Evolutionary conservation across 92 coral and sea anemone genomes (phyloP), one percentile per base, ranked within the genome.

Genomic region (Heliopora coerulea): DNA sequence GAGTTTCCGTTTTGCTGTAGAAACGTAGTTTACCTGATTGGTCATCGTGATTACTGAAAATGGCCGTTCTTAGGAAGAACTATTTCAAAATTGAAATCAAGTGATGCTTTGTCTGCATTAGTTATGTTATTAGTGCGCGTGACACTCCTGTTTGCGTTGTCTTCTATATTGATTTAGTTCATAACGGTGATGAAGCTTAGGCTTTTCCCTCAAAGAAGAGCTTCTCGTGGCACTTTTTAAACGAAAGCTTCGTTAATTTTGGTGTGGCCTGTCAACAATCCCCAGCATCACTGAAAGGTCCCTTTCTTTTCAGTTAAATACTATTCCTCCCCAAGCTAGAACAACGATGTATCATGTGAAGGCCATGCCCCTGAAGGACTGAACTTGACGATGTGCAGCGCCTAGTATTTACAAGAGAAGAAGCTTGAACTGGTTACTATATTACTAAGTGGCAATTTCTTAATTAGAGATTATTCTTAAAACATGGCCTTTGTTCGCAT

Each of bases 371-470:
- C 42, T 37, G 11, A 37, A 37, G 52, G 52, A 46, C 14, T 1
- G 29, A 14, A 23, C 30, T 48, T 70, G 56, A 54, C 77, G 12
- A 27, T 48, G 61, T 20, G 20, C 28, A 19, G 35, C 7, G 33
- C 31, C 28, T 49, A 70, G 54, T 70, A 70, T 70, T 70, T 70
- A 63, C 23, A 1, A 30, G n/a, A 39, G 60, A 21, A 25, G 61
- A 68, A 29, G 18, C 29, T 25, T 30, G 21, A 26, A 52, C 49
- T 30, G 35, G 29, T 49, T 18, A 21, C 15, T 19, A 23, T 44
- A 44, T 52, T 37, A 32, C 6, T 54, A 8, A 27, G 63, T 52
- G 42, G 64, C 63, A 70, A 70, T 6, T 33, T 70, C 8, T 1
- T 31, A 54, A 70, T 70, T 54, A 69, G 62, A 70, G 58, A 27